Conservation (phyloP, 2,797 vertebrate genomes). For the Lepilemur ruficaudatus region DNA sequence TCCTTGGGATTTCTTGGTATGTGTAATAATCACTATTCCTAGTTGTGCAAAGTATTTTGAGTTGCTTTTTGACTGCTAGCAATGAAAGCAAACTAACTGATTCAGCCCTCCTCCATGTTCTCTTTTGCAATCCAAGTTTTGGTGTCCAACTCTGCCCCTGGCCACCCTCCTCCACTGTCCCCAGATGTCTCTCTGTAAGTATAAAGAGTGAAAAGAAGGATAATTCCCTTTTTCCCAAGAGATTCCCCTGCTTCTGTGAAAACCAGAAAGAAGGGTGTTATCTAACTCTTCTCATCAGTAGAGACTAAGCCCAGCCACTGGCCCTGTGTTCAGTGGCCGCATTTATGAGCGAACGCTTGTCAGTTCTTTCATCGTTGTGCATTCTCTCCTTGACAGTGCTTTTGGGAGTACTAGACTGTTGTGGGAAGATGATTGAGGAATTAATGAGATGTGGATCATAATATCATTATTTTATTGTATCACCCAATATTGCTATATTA, state of each 20-base stretch:
- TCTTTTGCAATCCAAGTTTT: neutral
- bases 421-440: too few relatives aligned
- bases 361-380: neutral
- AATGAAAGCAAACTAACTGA: neutral
- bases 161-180: accelerated
- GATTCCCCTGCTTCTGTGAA: neutral
- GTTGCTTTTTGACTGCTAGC: neutral
- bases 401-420: too few relatives aligned
- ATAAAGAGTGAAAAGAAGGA: neutral
- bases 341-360: neutral
- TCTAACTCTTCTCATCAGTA: neutral
- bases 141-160: neutral
- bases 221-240: neutral
- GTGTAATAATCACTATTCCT: neutral
- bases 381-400: neutral
- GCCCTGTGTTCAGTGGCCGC: neutral
- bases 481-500: too few relatives aligned
- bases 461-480: too few relatives aligned
- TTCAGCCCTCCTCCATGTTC: neutral
- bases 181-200: neutral
- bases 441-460: too few relatives aligned
- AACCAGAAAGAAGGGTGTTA: neutral
- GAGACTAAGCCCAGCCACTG: neutral
- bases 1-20: neutral
- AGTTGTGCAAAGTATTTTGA: neutral